Conservation (phyloP, 1,140 invertebrate species). For the Aradophagus sp. region DNA sequence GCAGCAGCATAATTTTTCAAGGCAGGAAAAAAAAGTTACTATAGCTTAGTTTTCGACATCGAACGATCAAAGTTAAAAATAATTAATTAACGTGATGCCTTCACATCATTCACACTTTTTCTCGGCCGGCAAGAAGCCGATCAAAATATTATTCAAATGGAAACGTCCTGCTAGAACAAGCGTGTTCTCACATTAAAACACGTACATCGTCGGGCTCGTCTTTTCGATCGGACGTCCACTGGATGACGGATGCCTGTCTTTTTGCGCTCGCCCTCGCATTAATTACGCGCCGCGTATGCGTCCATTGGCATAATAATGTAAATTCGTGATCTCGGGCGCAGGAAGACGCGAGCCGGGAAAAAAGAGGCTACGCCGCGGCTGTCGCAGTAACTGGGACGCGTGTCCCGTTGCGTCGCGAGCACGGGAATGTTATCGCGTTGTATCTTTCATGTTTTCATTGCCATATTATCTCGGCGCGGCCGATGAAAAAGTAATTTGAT, state of each 20-base stretch:
- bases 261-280: slow-evolving; percentile 63
- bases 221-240: slow-evolving; percentile 52
- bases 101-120: slow-evolving; percentile 29
- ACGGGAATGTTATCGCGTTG: slow-evolving; percentile 71
- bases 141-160: slow-evolving; percentile 53
- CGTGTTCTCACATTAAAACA: slow-evolving; percentile 67
- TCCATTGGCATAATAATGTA: slow-evolving; percentile 51
- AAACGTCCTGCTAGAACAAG: slow-evolving; percentile 56
- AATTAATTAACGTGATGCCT: neutral
- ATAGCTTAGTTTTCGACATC: neutral
- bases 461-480: slow-evolving; percentile 58
- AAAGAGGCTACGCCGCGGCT: slow-evolving; percentile 37
- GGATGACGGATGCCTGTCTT: slow-evolving; percentile 63
- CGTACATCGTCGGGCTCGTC: slow-evolving; percentile 54
- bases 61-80: neutral
- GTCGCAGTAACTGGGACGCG: slow-evolving; percentile 64
- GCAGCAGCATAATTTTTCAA: too few species aligned
- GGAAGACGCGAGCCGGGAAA: slow-evolving; percentile 34
- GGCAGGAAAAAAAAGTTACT: too few species aligned
- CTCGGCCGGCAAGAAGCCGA: slow-evolving; percentile 14
- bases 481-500: slow-evolving; percentile 71
- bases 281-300: slow-evolving; percentile 62
- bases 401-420: slow-evolving; percentile 62
- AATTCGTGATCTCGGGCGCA: slow-evolving; percentile 38
- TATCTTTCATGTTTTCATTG: slow-evolving; percentile 72